Evolutionary conservation across 2,797 vertebrate species (phyloP).

Genomic region (Molothrus aeneus): DNA sequence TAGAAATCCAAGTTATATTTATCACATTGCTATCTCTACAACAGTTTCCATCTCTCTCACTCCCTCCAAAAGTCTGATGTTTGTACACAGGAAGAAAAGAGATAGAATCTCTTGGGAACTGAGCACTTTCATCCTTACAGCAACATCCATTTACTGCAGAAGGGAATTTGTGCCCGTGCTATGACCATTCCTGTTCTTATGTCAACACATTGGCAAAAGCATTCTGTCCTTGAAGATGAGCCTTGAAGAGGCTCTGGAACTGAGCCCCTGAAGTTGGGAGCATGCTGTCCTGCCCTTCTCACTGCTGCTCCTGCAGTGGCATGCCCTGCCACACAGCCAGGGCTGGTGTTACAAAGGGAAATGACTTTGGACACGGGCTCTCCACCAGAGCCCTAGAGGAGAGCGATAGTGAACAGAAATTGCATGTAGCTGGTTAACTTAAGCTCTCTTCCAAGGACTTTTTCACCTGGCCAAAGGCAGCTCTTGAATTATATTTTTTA

Average conservation of each 20-base stretch:
- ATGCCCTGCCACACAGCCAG: not conserved
- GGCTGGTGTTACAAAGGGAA: not conserved
- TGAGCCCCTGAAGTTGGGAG: not conserved
- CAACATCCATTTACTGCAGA: not conserved
- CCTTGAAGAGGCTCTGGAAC: no score
- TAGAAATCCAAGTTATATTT: not conserved
- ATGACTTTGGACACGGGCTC: not conserved
- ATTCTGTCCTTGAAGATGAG: not conserved
- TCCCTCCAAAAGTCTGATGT: not conserved
- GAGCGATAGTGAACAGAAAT: not conserved
- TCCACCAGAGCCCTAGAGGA: not conserved
- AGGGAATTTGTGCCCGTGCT: not conserved
- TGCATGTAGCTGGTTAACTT: not conserved
- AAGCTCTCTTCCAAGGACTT: not conserved
- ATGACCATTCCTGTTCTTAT: not conserved
- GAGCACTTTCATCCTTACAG: accelerated
- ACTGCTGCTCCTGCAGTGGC: not conserved
- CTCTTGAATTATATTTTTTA: not conserved
- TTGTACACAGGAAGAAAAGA: not conserved
- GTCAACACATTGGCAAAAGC: not conserved
- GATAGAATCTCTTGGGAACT: not conserved
- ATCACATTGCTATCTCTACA: accelerated
- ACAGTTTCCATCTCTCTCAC: not conserved
- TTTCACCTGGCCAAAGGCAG: not conserved
- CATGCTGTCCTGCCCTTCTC: not conserved